These are phyloP conservation scores for Tarsius wallacei DNA, from an alignment of 2,797 vertebrate genomes.

Conservation along the genomic window DNA sequence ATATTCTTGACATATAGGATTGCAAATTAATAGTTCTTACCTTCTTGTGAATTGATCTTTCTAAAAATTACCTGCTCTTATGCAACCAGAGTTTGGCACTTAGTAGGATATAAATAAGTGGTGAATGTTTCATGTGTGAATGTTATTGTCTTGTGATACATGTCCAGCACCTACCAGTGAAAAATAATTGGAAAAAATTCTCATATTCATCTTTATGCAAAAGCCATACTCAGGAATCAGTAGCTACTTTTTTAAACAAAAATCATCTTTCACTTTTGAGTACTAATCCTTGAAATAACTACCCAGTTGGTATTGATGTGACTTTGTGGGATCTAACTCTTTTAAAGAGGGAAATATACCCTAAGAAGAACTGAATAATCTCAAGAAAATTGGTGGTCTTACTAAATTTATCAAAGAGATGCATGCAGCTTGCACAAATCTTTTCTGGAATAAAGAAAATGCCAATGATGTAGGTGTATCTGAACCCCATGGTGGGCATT, in stretches of 20 bases:
- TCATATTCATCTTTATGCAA: not conserved
- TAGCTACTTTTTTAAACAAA: not conserved
- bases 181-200: not conserved
- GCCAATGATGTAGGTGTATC: not conserved
- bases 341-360: not conserved
- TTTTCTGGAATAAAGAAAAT: constrained; percentile 48
- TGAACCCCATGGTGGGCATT: constrained; percentile 13
- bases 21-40: not conserved
- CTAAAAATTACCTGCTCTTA: not conserved
- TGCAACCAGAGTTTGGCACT: not conserved
- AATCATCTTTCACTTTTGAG: not conserved
- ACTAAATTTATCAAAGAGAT: not conserved
- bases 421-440: not conserved
- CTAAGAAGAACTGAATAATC: not conserved
- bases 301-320: not conserved
- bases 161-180: not conserved
- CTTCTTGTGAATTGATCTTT: constrained; percentile 24
- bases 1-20: not conserved
- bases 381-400: not conserved
- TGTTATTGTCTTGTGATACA: not conserved
- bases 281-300: not conserved
- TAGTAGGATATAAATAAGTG: not conserved
- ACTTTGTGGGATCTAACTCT: not conserved
- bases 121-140: not conserved
- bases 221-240: not conserved